Percentiles rank a stretch among this genome's conserved stretches.
phyloP scores from a whole-genome alignment of 2,797 vertebrate genomes.

The Perdix hodgsoniae region DNA sequence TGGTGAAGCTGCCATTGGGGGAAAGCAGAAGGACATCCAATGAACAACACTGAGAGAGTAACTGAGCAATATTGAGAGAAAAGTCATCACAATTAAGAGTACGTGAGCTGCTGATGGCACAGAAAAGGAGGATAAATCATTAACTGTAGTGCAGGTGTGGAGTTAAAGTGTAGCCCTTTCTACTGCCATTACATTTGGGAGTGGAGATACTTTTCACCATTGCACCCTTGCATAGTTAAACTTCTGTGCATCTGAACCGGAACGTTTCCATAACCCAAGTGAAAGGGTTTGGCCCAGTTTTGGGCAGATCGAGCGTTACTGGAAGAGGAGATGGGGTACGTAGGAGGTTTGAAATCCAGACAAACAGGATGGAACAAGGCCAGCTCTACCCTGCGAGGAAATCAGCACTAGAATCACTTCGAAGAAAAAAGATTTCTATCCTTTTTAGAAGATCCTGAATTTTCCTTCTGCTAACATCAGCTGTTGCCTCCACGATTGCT shows the following conservation, averaged over 20 bases:
- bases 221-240: background rate
- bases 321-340: background rate
- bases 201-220: background rate
- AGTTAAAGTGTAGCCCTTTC: background rate
- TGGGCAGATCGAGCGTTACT: background rate
- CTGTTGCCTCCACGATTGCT: background rate
- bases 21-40: background rate
- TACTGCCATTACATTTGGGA: rapidly evolving
- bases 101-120: background rate
- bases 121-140: background rate
- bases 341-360: conserved; percentile 26
- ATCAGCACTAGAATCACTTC: background rate
- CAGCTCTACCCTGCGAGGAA: background rate
- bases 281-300: background rate
- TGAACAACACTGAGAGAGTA: background rate
- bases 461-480: background rate
- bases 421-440: background rate
- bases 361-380: background rate
- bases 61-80: background rate
- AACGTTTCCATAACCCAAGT: background rate
- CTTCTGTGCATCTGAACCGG: background rate
- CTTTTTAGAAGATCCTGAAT: background rate
- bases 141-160: background rate
- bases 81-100: background rate
- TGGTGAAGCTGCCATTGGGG: background rate